Conservation (phyloP, 1,140 invertebrate genomes). For the Heliconius hewitsoni region DNA sequence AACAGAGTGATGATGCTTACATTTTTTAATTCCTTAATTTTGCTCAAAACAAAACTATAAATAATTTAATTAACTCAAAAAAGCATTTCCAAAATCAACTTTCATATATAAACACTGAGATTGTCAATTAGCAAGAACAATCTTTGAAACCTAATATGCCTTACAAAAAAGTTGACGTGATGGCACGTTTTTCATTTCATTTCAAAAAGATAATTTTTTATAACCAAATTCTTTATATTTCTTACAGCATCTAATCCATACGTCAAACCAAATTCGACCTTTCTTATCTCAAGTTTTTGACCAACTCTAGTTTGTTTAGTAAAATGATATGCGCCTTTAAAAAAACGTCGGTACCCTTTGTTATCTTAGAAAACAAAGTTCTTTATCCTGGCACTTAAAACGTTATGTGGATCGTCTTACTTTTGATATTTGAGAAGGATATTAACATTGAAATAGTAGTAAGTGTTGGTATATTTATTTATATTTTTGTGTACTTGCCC, state of each 20-base stretch:
- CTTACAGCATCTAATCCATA: background rate
- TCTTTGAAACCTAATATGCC: background rate
- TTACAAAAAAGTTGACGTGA: background rate
- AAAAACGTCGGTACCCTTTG: slow-evolving; percentile 20
- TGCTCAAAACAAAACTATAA: too few relatives aligned
- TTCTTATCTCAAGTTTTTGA: background rate
- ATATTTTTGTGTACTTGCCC: too few relatives aligned
- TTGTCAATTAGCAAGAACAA: slow-evolving; percentile 9
- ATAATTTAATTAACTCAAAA: background rate
- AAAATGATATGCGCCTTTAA: slow-evolving; percentile 22
- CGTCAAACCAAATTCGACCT: slow-evolving; percentile 5
- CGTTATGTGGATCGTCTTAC: slow-evolving; percentile 15
- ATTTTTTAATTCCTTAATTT: too few relatives aligned
- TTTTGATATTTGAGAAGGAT: slow-evolving; percentile 30
- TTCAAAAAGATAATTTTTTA: slow-evolving; percentile 1
- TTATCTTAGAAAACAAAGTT: slow-evolving; percentile 19
- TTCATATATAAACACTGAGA: background rate
- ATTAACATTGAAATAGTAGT: slow-evolving; percentile 28
- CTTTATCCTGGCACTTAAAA: slow-evolving; percentile 28
- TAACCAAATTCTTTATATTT: background rate
- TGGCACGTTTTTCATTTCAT: background rate
- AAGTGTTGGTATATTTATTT: background rate
- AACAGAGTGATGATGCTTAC: too few relatives aligned
- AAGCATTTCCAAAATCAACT: too few relatives aligned
- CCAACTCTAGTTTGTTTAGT: background rate